Percentiles rank a stretch among this genome's conserved stretches.
Evolutionary conservation across 2,888 invertebrate species (phyloP).

Genomic region (Athripsodes cinereus): DNA sequence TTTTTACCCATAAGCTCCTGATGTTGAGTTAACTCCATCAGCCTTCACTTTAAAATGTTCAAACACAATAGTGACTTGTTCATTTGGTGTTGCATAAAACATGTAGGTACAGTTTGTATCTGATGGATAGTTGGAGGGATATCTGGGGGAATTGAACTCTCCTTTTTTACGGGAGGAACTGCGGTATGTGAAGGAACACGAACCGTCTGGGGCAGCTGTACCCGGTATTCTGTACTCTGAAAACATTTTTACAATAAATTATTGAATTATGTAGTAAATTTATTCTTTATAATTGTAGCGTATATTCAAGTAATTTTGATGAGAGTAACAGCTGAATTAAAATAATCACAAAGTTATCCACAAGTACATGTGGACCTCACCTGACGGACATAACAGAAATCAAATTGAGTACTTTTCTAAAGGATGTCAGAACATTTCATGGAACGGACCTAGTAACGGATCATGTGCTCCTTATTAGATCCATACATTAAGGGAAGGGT

Average conservation of each 20-base stretch:
- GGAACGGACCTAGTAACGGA: too few relatives aligned
- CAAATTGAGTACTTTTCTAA: too few relatives aligned
- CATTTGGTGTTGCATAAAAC: constrained; percentile 79
- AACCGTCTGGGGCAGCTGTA: constrained; percentile 86
- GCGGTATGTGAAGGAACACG: constrained; percentile 86
- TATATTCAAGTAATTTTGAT: too few relatives aligned
- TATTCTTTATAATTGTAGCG: too few relatives aligned
- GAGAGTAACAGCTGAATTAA: too few relatives aligned
- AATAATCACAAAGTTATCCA: too few relatives aligned
- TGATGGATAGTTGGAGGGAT: constrained; percentile 95
- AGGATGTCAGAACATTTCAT: too few relatives aligned
- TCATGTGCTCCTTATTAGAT: too few relatives aligned
- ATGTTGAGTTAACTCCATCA: constrained; percentile 70
- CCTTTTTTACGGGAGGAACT: constrained; percentile 83
- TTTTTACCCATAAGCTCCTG: constrained; percentile 66
- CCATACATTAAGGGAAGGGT: not conserved
- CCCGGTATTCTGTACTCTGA: constrained; percentile 91
- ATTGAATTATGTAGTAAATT: not conserved
- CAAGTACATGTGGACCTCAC: too few relatives aligned
- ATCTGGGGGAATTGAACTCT: constrained; percentile 92
- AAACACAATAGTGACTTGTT: constrained; percentile 85
- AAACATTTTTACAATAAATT: not conserved
- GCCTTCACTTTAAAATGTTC: constrained; percentile 88
- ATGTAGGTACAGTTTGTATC: constrained; percentile 91
- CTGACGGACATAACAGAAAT: too few relatives aligned